These are phyloP conservation scores for Agriopis aurantiaria DNA, from an alignment of 2,888 invertebrate species.

Conservation along the genomic window DNA sequence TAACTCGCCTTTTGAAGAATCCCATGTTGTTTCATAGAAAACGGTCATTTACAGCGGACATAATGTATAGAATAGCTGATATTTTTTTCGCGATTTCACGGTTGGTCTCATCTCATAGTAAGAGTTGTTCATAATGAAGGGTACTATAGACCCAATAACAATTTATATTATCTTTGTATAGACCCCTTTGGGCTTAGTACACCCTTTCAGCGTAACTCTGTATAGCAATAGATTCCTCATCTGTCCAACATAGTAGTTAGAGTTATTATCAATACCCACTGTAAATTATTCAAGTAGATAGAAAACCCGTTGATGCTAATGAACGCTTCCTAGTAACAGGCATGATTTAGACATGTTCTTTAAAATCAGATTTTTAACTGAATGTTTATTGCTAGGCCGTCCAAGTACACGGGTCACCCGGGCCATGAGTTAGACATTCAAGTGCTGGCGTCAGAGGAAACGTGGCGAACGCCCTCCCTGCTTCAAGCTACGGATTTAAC, in stretches of 20 bases:
- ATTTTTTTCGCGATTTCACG: no score
- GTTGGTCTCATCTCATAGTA: no score
- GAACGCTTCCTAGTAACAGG: conserved; percentile 26
- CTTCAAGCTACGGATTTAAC: conserved; percentile 89
- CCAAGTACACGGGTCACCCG: conserved; percentile 86
- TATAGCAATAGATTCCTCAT: not conserved
- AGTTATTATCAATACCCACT: not conserved
- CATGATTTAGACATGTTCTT: conserved; percentile 3
- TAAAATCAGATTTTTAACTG: not conserved
- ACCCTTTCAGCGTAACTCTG: no score
- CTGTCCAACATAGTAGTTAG: not conserved
- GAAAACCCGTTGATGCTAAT: not conserved
- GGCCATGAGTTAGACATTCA: conserved; percentile 91
- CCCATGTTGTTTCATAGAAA: no score
- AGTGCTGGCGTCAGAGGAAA: conserved; percentile 93
- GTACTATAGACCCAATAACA: not conserved
- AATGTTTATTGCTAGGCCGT: conserved; percentile 63
- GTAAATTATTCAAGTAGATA: conserved; percentile 3
- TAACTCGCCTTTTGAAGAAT: no score
- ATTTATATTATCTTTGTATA: no score
- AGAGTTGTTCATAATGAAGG: no score
- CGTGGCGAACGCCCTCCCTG: conserved; percentile 94
- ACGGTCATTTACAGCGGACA: no score
- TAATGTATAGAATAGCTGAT: no score
- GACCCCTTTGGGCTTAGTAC: no score